These are phyloP conservation scores for Lathronympha strigana DNA, from an alignment of 2,888 invertebrate genomes.

Conservation along the genomic window DNA sequence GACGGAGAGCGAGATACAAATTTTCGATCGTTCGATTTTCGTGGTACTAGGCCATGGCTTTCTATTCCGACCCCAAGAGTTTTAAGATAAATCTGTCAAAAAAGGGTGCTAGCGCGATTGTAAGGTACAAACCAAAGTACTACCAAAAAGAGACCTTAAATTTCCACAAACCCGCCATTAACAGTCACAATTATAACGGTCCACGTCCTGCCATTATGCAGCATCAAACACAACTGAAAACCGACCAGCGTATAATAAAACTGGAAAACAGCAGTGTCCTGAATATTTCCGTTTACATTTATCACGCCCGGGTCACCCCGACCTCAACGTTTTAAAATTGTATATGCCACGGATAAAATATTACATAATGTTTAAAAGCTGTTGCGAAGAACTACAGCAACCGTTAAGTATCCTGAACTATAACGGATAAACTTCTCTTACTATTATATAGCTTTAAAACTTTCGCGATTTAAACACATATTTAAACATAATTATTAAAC, in stretches of 20 bases:
- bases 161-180: not conserved
- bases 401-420: no score
- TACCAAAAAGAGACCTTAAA: not conserved
- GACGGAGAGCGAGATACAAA: no score
- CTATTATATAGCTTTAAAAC: no score
- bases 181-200: not conserved
- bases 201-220: not conserved
- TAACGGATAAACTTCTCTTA: no score
- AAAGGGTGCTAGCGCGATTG: no score
- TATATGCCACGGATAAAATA: constrained; percentile 1
- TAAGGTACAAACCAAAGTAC: not conserved
- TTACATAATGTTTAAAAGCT: not conserved
- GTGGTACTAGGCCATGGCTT: no score
- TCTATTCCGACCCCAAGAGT: no score
- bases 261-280: not conserved
- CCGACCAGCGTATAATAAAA: constrained; percentile 8
- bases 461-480: no score
- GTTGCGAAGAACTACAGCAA: no score
- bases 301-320: constrained; percentile 14
- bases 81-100: no score
- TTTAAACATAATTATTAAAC: no score
- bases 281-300: constrained; percentile 19
- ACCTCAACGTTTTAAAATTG: constrained; percentile 20
- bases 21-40: no score
- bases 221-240: not conserved